phyloP scores from a whole-genome alignment of 2,888 invertebrate species.

The Tiliacea citrago region DNA sequence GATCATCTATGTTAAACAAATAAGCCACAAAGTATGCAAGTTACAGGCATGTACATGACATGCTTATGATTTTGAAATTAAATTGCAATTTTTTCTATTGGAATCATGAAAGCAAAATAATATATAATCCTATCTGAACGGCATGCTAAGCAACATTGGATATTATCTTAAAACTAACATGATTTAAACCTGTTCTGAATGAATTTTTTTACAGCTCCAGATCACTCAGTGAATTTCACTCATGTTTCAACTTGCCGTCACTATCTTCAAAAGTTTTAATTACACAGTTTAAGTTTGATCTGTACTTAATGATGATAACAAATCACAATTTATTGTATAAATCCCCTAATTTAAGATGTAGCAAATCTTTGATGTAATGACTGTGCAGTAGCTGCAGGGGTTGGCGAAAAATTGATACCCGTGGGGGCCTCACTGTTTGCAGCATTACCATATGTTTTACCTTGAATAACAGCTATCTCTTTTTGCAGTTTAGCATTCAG shows the following conservation, averaged over 20 bases:
- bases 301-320: constrained; percentile 41
- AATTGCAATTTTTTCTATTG: constrained; percentile 11
- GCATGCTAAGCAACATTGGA: constrained; percentile 5
- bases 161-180: constrained; percentile 36
- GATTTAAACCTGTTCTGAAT: constrained; percentile 19
- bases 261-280: constrained; percentile 22
- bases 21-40: not conserved
- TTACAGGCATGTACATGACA: not conserved
- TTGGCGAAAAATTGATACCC: constrained; percentile 82
- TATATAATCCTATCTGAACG: constrained; percentile 11
- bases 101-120: not conserved
- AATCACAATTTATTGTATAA: constrained; percentile 51
- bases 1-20: not conserved
- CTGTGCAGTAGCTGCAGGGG: constrained; percentile 83
- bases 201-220: constrained; percentile 3
- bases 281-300: constrained; percentile 36
- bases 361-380: constrained; percentile 88
- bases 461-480: constrained; percentile 87
- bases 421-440: constrained; percentile 69
- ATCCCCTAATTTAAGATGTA: constrained; percentile 67
- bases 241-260: constrained; percentile 24
- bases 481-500: constrained; percentile 85
- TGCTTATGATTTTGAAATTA: not conserved
- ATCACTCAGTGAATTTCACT: constrained; percentile 21
- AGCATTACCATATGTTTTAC: constrained; percentile 75